phyloP scores from a whole-genome alignment of 2,797 vertebrate genomes.

The Halcyon smyrnensis region DNA sequence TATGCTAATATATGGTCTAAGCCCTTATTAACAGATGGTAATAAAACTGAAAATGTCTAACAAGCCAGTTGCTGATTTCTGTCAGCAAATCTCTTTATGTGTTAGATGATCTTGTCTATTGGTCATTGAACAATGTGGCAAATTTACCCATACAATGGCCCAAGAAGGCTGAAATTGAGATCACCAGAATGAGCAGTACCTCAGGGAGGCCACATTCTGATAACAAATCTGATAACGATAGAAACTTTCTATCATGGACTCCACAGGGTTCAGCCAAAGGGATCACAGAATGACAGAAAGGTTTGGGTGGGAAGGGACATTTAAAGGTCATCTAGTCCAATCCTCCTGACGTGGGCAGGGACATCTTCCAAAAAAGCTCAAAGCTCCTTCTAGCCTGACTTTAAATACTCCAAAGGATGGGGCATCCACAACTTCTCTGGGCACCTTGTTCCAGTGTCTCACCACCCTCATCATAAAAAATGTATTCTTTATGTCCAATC shows the following conservation, averaged over 20 bases:
- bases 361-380: neutral
- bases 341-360: accelerated
- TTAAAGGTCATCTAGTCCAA: neutral
- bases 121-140: neutral
- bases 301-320: neutral
- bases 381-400: accelerated
- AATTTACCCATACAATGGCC: neutral
- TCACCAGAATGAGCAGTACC: neutral
- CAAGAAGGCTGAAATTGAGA: neutral
- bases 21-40: neutral
- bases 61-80: neutral
- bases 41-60: neutral
- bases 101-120: neutral
- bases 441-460: neutral
- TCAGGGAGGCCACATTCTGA: neutral
- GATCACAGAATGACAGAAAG: neutral
- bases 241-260: neutral
- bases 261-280: neutral
- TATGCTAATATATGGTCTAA: neutral
- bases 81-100: neutral
- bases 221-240: neutral
- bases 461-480: neutral
- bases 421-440: neutral
- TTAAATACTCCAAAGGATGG: neutral
- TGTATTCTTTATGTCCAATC: neutral